These are phyloP conservation scores for Deilephila elpenor DNA, from an alignment of 2,888 invertebrate genomes.

Conservation along the genomic window DNA sequence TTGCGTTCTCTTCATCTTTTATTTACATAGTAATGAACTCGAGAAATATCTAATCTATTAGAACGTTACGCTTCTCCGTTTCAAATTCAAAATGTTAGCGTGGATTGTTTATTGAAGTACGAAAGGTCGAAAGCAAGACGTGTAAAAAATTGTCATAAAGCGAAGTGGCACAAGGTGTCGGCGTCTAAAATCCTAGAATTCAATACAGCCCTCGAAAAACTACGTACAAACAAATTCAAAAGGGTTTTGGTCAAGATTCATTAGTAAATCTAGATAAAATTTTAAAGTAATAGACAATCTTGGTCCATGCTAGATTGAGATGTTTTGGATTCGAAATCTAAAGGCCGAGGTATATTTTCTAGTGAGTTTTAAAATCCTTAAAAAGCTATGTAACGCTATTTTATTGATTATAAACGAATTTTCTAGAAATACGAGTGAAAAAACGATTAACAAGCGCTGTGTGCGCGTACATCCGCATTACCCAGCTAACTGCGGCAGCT, in stretches of 20 bases:
- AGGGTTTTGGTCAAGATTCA: slow-evolving; percentile 66
- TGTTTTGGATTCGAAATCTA: slow-evolving; percentile 53
- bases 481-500: slow-evolving; percentile 1
- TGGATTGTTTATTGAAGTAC: slow-evolving; percentile 51
- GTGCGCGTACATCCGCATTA: slow-evolving; percentile 30
- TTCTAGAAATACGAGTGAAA: slow-evolving; percentile 20
- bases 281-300: slow-evolving; percentile 54
- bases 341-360: slow-evolving; percentile 48
- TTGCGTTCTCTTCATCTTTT: slow-evolving; percentile 70
- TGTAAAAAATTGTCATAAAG: slow-evolving; percentile 64
- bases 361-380: slow-evolving; percentile 53
- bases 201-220: slow-evolving; percentile 68
- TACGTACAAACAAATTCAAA: slow-evolving; percentile 66
- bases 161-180: slow-evolving; percentile 66
- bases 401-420: neutral
- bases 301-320: slow-evolving; percentile 72
- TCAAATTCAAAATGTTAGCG: slow-evolving; percentile 44
- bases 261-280: slow-evolving; percentile 57
- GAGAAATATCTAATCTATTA: slow-evolving; percentile 57
- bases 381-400: slow-evolving; percentile 12
- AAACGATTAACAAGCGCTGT: slow-evolving; percentile 37
- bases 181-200: slow-evolving; percentile 64
- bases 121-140: slow-evolving; percentile 61
- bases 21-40: slow-evolving; percentile 65
- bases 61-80: slow-evolving; percentile 50